Evolutionary conservation across 2,113 vertebrate genomes (phyloP), one percentile per base, ranked within the genome.

Genomic region (Gopherus flavomarginatus): DNA sequence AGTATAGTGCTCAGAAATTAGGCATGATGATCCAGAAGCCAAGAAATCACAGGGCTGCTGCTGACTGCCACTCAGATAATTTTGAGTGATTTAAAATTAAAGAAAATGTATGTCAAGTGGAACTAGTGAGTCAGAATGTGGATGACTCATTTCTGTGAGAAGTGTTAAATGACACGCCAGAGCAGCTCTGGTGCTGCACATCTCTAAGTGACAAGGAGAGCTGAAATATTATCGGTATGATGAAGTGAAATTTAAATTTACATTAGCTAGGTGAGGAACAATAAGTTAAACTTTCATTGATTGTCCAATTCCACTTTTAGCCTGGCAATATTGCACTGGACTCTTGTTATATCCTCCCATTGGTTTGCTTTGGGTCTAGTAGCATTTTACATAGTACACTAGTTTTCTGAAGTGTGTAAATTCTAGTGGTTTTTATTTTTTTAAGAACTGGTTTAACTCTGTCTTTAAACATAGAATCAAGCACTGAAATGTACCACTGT

Each of bases 141-240:
- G 42, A 92, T 98, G 97, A 98, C 87, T 98, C 97, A 98, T 93
- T 97, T 96, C 89, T 83, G 50, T 80, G 90, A 96, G 91, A 57
- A 93, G 93, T 94, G 86, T 95, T 95, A 96, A 96, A 56, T 91
- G 94, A 94, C 80, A 90, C 57, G 90, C 81, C 95, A 88, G 86
- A 65, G 52, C 85, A 85, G 89, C 0, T 2, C 19, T 90, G 82
- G 26, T 87, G 77, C 90, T 95, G 75, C 80, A 94, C 89, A 78
- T 95, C 95, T 96, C 72, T 88, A 85, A 75, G 86, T 97, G 91
- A 88, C 62, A 88, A 85, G 84, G 54, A 14, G 35, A 95, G 72
- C 54, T 90, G 90, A 94, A 94, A 77, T 96, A 91, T 89, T 91
- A 95, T 56, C 44, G 79, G 38, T 56, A 81, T 81, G 47, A 88